Evolutionary conservation across 2,888 invertebrate species (phyloP).

Genomic region (Nomada flava): DNA sequence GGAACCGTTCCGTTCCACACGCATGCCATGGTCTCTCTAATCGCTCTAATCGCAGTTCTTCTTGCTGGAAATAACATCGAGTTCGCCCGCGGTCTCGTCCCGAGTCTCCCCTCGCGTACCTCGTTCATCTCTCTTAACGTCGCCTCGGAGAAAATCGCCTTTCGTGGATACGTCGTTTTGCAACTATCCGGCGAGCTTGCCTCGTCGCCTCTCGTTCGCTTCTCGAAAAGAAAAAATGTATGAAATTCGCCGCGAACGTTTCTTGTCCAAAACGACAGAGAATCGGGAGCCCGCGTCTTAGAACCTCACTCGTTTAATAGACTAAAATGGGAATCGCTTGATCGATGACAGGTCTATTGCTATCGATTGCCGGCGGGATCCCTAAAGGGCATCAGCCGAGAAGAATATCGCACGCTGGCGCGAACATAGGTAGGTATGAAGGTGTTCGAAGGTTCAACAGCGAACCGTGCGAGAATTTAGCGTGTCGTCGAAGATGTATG

Average conservation of each 20-base stretch:
- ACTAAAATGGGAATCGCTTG: slow-evolving; percentile 15
- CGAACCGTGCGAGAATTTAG: slow-evolving; percentile 29
- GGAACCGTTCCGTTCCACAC: slow-evolving; percentile 73
- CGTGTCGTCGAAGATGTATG: slow-evolving; percentile 17
- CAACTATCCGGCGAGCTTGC: not conserved
- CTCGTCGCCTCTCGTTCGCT: not conserved
- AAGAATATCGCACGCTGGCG: slow-evolving; percentile 9
- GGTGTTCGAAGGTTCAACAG: not conserved
- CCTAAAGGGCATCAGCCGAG: slow-evolving; percentile 21
- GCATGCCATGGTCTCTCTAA: slow-evolving; percentile 63
- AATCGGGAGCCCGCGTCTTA: no score
- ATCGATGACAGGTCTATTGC: not conserved
- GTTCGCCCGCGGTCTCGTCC: slow-evolving; percentile 21
- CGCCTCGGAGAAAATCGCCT: slow-evolving; percentile 35
- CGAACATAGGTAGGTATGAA: not conserved
- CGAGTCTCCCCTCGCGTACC: slow-evolving; percentile 15
- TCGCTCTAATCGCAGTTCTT: slow-evolving; percentile 67
- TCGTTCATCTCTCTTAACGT: slow-evolving; percentile 50
- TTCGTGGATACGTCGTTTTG: slow-evolving; percentile 27
- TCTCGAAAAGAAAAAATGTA: not conserved
- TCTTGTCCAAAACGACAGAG: no score
- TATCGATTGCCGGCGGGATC: slow-evolving; percentile 8
- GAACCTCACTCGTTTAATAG: not conserved
- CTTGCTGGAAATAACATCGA: slow-evolving; percentile 52
- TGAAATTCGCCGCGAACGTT: not conserved